Evolutionary conservation across 2,113 vertebrate species (phyloP), one percentile per base, ranked within the genome.

Genomic region (Ammodytes dubius): DNA sequence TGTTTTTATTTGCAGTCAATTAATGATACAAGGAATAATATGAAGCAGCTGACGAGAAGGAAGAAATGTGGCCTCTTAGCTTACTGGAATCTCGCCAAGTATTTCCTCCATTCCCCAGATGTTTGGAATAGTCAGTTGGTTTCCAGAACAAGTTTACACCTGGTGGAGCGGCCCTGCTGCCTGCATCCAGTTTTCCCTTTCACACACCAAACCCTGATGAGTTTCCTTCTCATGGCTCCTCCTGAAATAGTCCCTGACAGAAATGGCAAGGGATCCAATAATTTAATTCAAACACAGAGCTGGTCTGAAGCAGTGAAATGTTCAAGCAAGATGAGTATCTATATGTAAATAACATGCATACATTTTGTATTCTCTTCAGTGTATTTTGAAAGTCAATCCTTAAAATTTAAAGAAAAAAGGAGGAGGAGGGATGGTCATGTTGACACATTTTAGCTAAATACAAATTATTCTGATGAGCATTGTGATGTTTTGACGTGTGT

Each of bases 41-140:
- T 59, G 12, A 67, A 42, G 58, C 10, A 50, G 27, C 39, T 57
- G 47, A 46, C 13, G 4, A 35, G 59, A 67, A 61, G 45, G 39
- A 83, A 67, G 53, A 64, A 9, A 11, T 14, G 50, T 45, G 6
- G 42, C n/a, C 6, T 47, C 14, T 77, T 7, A 27, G 37, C 37
- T 81, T 64, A 68, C 52, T 71, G 52, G 45, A 78, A 86, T 66
- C n/a, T 59, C 37, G 46, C 17, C 15, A 56, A 46, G 27, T 47
- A 63, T 84, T 84, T 87, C 78, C 84, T 87, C 47, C 77, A 89
- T 89, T 88, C 85, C 83, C 56, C 17, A 27, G 47, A 85, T 89
- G 74, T 85, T 90, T 92, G 66, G 5, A 81, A 46, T 87, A 73
- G 77, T 87, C 45, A 54, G 13, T 52, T 7, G 10, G 70, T 70